phyloP scores from a whole-genome alignment of 2,113 vertebrate genomes.

The Larimichthys polyactis region DNA sequence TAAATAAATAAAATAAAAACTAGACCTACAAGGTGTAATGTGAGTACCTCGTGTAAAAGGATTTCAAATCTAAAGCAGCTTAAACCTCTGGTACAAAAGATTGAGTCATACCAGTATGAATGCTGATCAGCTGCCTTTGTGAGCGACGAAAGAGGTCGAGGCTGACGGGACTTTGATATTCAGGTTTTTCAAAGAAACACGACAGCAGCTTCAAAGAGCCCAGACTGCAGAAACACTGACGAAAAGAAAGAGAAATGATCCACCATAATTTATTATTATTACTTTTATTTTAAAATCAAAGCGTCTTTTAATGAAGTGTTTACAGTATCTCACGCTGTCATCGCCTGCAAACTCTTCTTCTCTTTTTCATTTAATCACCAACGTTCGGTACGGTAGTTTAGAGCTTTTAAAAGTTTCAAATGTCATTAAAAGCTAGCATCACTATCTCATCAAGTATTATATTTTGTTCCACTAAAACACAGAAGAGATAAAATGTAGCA shows the following conservation, averaged over 20 bases:
- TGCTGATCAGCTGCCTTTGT: constrained; percentile 26
- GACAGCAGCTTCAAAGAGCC: constrained; percentile 5
- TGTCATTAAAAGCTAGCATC: too few relatives aligned
- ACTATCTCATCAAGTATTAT: too few relatives aligned
- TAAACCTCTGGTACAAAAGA: neutral
- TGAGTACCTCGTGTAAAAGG: neutral
- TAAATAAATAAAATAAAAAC: neutral
- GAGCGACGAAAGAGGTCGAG: accelerated
- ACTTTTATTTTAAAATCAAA: too few relatives aligned
- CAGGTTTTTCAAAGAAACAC: constrained; percentile 12
- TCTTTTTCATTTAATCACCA: too few relatives aligned
- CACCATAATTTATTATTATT: neutral
- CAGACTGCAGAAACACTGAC: neutral
- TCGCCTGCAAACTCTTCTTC: too few relatives aligned
- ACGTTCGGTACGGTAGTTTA: too few relatives aligned
- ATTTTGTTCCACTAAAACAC: too few relatives aligned
- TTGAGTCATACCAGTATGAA: neutral
- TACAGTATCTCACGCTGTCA: too few relatives aligned
- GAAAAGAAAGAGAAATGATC: too few relatives aligned
- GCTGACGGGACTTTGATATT: constrained; percentile 11
- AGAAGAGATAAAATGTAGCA: too few relatives aligned
- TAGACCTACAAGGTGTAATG: neutral
- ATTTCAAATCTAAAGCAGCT: neutral
- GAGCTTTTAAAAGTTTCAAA: too few relatives aligned
- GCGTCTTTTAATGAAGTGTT: too few relatives aligned